A percentile compares a stretch with the other conserved stretches of the same genome.
These are phyloP conservation scores for Lerista edwardsae DNA, from an alignment of 2,797 vertebrate species.

Conservation along the genomic window DNA sequence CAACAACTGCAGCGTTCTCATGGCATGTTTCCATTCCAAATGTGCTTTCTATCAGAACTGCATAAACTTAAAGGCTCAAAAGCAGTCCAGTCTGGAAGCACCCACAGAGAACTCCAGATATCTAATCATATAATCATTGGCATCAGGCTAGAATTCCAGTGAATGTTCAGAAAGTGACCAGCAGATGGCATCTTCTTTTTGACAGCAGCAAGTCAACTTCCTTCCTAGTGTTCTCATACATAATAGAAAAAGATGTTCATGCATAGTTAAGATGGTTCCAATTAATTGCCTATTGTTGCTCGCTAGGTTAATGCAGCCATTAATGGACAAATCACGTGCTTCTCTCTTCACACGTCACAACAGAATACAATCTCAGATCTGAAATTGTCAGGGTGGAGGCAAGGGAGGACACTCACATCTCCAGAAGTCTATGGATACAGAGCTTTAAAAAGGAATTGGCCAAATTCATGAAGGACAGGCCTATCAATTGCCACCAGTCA, in stretches of 20 bases:
- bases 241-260: background rate
- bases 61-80: no score
- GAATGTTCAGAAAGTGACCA: background rate
- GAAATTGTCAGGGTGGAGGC: background rate
- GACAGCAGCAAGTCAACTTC: background rate
- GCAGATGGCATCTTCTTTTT: accelerated
- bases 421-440: background rate
- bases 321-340: background rate
- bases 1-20: no score
- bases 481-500: no score
- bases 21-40: no score
- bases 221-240: background rate
- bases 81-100: no score
- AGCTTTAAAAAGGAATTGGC: background rate
- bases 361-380: background rate
- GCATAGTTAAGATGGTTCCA: background rate
- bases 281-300: background rate
- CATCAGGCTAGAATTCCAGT: background rate
- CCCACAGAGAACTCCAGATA: background rate
- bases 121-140: background rate
- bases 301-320: background rate
- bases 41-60: no score
- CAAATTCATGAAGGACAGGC: no score
- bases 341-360: background rate
- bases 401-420: background rate